phyloP scores from a whole-genome alignment of 2,797 vertebrate genomes.

The Orestias chungarensis region DNA sequence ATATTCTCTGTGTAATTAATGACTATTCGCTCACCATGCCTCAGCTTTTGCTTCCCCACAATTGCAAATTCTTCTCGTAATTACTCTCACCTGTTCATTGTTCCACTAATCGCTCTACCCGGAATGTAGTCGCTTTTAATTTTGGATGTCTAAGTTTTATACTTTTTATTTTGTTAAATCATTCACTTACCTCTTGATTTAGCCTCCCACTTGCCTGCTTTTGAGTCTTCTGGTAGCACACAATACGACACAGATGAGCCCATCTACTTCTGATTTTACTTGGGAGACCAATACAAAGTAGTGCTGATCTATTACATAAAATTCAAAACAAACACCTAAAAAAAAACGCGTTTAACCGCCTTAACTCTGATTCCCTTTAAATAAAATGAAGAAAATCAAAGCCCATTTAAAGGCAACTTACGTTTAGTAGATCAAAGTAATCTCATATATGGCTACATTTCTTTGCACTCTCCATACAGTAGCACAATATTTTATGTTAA shows the following conservation, averaged over 20 bases:
- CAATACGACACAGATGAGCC: background rate
- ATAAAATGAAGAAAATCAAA: background rate
- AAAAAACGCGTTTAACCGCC: background rate
- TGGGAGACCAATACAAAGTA: no score
- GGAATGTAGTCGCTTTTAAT: background rate
- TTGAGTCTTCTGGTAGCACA: background rate
- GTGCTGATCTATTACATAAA: background rate
- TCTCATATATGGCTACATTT: background rate
- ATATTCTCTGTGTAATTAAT: background rate
- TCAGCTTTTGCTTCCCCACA: background rate
- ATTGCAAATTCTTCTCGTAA: background rate
- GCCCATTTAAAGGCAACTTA: background rate
- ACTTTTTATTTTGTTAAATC: background rate
- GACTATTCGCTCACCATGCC: background rate
- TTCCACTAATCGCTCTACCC: background rate
- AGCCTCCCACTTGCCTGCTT: background rate
- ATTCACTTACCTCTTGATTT: background rate
- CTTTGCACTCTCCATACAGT: background rate
- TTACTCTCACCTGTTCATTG: slow-evolving; percentile 1
- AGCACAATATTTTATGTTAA: background rate
- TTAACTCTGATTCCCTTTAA: background rate
- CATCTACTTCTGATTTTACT: background rate
- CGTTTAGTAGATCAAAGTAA: background rate
- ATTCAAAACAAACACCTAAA: background rate
- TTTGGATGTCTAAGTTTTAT: background rate